These are phyloP conservation scores for Lasius fuliginosus DNA, from an alignment of 2,888 invertebrate species.

Conservation along the genomic window DNA sequence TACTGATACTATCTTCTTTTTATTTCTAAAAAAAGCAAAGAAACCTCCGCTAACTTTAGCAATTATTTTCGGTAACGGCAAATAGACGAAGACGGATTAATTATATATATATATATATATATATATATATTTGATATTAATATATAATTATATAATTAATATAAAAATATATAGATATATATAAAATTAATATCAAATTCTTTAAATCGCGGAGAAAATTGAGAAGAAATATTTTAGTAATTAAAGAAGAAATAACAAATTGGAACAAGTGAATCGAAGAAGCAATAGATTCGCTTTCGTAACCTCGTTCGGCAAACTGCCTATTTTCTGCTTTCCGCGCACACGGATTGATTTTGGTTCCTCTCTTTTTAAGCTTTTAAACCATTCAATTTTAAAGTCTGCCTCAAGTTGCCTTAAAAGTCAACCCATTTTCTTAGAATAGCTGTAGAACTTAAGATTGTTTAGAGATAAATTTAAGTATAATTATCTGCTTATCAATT, in stretches of 20 bases:
- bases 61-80: background rate
- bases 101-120: too few species aligned
- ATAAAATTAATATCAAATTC: background rate
- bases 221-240: constrained; percentile 16
- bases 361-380: background rate
- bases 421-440: background rate
- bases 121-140: too few species aligned
- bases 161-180: background rate
- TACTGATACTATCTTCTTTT: too few species aligned
- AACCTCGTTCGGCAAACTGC: constrained; percentile 17
- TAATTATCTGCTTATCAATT: constrained; percentile 15
- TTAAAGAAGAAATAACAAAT: constrained; percentile 1
- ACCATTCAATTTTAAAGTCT: constrained; percentile 5
- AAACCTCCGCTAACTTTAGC: background rate
- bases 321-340: constrained; percentile 29
- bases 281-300: constrained; percentile 11
- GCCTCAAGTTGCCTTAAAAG: background rate
- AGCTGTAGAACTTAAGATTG: background rate
- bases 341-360: constrained; percentile 22
- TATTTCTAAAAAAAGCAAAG: background rate
- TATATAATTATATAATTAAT: too few species aligned
- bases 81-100: background rate
- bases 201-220: background rate
- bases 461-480: background rate
- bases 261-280: background rate